phyloP scores from a whole-genome alignment of 1,140 invertebrate genomes.

The Drosophila azteca region DNA sequence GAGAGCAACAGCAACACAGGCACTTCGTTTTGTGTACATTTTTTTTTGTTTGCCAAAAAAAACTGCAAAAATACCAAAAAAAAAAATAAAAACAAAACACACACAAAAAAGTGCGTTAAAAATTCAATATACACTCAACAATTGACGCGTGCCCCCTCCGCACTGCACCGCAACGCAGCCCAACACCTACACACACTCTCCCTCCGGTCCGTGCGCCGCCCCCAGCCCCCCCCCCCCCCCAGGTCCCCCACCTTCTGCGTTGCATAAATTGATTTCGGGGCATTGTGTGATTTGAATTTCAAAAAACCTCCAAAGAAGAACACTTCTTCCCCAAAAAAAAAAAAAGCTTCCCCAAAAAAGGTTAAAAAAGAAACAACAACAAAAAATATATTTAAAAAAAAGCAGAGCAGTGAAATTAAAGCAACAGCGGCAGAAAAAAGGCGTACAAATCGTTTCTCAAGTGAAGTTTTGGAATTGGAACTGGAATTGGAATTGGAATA shows the following conservation, averaged over 20 bases:
- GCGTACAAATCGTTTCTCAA: slow-evolving; percentile 50
- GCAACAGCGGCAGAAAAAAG: slow-evolving; percentile 25
- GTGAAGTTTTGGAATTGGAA: slow-evolving; percentile 74
- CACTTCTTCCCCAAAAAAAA: slow-evolving; percentile 38
- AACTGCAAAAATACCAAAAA: slow-evolving; percentile 3
- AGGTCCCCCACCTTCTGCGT: slow-evolving; percentile 34
- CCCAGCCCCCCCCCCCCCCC: background rate
- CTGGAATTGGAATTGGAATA: slow-evolving; percentile 57
- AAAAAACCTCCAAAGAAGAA: slow-evolving; percentile 54
- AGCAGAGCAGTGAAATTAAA: slow-evolving; percentile 80
- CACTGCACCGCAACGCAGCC: slow-evolving; percentile 10
- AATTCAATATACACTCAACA: slow-evolving; percentile 42
- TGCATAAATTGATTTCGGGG: slow-evolving; percentile 70
- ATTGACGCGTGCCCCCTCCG: slow-evolving; percentile 37
- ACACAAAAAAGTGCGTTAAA: slow-evolving; percentile 52
- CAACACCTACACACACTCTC: slow-evolving; percentile 5
- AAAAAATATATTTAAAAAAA: slow-evolving; percentile 43
- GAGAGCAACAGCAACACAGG: slow-evolving; percentile 33
- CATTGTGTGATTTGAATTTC: slow-evolving; percentile 76
- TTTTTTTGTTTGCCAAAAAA: slow-evolving; percentile 31
- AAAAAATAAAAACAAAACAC: no score
- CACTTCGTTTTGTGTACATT: slow-evolving; percentile 58
- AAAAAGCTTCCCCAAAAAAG: slow-evolving; percentile 21
- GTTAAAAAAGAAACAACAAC: slow-evolving; percentile 10
- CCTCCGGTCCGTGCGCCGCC: background rate